Percentiles rank a stretch among this genome's conserved stretches.
Evolutionary conservation across 2,888 invertebrate species (phyloP).

Genomic region (Omphaloscelis lunosa): DNA sequence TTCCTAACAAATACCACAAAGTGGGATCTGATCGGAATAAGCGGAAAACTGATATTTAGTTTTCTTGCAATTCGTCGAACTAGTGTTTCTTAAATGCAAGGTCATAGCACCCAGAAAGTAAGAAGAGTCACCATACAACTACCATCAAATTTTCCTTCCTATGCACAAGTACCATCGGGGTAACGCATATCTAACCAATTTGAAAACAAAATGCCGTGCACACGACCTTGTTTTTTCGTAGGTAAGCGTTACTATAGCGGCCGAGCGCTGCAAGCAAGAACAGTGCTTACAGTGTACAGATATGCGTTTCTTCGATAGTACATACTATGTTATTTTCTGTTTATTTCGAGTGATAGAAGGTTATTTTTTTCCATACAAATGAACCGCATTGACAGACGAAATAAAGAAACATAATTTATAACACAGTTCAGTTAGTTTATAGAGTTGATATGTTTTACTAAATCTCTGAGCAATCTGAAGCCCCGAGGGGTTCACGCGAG

Average conservation of each 20-base stretch:
- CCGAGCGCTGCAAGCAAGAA: too few species aligned
- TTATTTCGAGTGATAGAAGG: background rate
- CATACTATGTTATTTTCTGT: background rate
- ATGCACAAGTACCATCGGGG: background rate
- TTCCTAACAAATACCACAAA: too few species aligned
- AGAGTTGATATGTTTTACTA: constrained; percentile 15
- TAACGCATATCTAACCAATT: too few species aligned
- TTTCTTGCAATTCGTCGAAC: background rate
- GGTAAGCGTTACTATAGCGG: too few species aligned
- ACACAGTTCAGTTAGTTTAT: constrained; percentile 7
- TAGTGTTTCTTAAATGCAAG: background rate
- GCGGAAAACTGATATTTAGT: background rate
- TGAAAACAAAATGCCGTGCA: too few species aligned
- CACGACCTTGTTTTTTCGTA: too few species aligned
- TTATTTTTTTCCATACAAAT: background rate
- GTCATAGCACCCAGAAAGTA: background rate
- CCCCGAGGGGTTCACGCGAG: constrained; percentile 23
- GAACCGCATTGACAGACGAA: background rate
- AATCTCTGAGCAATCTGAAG: background rate
- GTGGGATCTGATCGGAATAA: too few species aligned
- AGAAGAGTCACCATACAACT: background rate
- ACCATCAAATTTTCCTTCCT: background rate
- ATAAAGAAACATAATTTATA: background rate
- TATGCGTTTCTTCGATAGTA: too few species aligned
- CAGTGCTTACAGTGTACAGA: too few species aligned